phyloP scores from a whole-genome alignment of 2,888 invertebrate species.

The Microctonus hyperodae region DNA sequence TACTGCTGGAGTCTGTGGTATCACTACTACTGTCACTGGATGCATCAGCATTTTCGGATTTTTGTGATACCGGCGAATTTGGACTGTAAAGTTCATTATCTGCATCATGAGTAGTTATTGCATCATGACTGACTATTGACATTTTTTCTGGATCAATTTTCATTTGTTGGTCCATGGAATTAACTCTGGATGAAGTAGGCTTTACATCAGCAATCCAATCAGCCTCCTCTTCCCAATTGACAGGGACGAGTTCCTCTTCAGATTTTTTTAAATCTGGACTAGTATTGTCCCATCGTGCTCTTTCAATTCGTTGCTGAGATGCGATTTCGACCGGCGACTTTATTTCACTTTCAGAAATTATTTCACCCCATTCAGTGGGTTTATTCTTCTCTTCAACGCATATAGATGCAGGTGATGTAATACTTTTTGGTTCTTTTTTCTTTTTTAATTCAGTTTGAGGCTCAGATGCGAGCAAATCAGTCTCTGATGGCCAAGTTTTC shows the following conservation, averaged over 20 bases:
- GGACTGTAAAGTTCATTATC: constrained; percentile 51
- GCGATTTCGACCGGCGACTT: neutral
- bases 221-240: constrained; percentile 48
- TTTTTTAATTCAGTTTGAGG: constrained; percentile 12
- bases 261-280: constrained; percentile 28
- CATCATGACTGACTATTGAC: neutral
- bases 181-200: neutral
- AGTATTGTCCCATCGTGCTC: constrained; percentile 25
- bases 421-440: constrained; percentile 22
- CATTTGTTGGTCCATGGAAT: neutral
- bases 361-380: constrained; percentile 11
- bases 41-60: constrained; percentile 46
- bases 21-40: constrained; percentile 29
- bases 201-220: constrained; percentile 35
- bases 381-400: neutral
- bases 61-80: constrained; percentile 55
- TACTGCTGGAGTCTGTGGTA: constrained; percentile 11
- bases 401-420: neutral
- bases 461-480: constrained; percentile 36
- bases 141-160: neutral
- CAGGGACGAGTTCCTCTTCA: constrained; percentile 43
- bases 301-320: constrained; percentile 17
- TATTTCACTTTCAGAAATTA: neutral
- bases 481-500: constrained; percentile 47
- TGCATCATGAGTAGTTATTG: constrained; percentile 35